Evolutionary conservation across 2,888 invertebrate species (phyloP).

Genomic region (Galerucella nymphaeae): DNA sequence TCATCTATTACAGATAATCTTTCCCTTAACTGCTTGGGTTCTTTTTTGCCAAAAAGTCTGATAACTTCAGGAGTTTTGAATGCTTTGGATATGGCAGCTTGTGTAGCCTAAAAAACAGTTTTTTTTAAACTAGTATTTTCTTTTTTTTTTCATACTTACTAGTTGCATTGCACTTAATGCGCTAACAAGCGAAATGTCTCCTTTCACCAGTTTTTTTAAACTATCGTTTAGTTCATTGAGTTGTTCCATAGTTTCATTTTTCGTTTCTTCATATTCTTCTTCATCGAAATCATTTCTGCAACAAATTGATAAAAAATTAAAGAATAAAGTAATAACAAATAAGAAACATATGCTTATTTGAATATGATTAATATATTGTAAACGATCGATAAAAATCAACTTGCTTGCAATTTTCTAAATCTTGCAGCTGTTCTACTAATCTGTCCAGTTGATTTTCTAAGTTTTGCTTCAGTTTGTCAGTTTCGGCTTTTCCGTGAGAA

Average conservation of each 20-base stretch:
- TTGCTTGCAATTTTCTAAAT: conserved; percentile 78
- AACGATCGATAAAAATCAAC: conserved; percentile 37
- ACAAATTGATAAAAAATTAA: conserved; percentile 28
- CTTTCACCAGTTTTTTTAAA: conserved; percentile 72
- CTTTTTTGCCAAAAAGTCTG: conserved; percentile 76
- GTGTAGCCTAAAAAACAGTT: conserved; percentile 70
- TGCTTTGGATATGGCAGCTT: conserved; percentile 78
- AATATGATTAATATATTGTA: not conserved
- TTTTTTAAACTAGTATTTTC: not conserved
- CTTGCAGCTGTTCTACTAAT: conserved; percentile 75
- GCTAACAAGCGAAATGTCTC: conserved; percentile 76
- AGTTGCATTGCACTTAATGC: conserved; percentile 74
- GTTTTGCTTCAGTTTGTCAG: conserved; percentile 72
- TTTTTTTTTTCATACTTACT: conserved; percentile 61
- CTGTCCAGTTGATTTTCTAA: conserved; percentile 76
- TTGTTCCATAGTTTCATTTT: conserved; percentile 77
- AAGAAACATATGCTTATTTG: not conserved
- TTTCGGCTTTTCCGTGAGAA: conserved; percentile 71
- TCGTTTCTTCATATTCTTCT: conserved; percentile 76
- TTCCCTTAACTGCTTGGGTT: conserved; percentile 73
- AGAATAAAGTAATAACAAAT: not conserved
- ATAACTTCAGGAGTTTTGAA: conserved; percentile 82
- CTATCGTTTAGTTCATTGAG: conserved; percentile 75
- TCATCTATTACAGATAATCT: conserved; percentile 70
- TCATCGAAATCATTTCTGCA: conserved; percentile 72